Percentiles rank a stretch among this genome's conserved stretches.
Evolutionary conservation across 2,797 vertebrate genomes (phyloP).

Genomic region (Scyliorhinus canicula): DNA sequence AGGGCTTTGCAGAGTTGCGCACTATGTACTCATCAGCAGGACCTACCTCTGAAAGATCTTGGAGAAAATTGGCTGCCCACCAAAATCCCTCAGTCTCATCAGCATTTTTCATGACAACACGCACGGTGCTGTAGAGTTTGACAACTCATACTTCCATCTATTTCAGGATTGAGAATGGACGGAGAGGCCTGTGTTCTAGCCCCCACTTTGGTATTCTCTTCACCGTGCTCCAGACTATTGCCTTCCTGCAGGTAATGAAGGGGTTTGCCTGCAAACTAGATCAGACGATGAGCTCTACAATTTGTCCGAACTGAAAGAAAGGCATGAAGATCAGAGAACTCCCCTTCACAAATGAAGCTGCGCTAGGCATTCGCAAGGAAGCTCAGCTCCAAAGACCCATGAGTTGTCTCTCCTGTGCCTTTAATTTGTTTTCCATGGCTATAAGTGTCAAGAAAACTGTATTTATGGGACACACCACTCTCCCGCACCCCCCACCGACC

Average conservation of each 20-base stretch:
- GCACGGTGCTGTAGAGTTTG: no score
- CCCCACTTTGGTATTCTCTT: not conserved
- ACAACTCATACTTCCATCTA: no score
- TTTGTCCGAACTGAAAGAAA: not conserved
- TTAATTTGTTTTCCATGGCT: not conserved
- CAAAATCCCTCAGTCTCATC: no score
- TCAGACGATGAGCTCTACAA: not conserved
- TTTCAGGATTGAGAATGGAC: no score
- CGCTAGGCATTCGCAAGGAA: not conserved
- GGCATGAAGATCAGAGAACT: not conserved
- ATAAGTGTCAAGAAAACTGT: not conserved
- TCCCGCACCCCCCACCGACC: no score
- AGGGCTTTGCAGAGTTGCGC: no score
- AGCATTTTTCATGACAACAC: no score
- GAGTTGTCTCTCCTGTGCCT: not conserved
- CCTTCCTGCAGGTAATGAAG: not conserved
- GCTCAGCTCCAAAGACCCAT: not conserved
- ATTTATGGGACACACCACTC: not conserved
- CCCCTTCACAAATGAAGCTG: not conserved
- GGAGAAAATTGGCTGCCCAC: no score
- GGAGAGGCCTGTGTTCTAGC: not conserved
- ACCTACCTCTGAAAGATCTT: no score
- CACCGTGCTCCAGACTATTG: not conserved
- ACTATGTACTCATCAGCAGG: no score
- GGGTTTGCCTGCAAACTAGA: not conserved